These are phyloP conservation scores for Myxocyprinus asiaticus DNA, from an alignment of 2,113 vertebrate genomes.

Conservation along the genomic window DNA sequence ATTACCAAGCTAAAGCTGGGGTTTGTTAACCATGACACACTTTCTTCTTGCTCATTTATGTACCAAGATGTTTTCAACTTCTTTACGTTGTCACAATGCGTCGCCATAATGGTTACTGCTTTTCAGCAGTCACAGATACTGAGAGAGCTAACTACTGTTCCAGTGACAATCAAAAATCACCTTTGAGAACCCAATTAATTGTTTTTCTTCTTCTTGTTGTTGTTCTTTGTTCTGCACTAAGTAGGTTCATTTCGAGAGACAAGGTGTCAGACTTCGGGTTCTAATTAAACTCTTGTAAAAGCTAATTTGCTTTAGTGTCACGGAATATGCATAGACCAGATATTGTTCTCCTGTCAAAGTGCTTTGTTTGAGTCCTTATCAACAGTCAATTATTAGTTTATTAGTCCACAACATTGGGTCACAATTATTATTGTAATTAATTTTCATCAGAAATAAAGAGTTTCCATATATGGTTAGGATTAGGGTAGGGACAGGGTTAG, in stretches of 20 bases:
- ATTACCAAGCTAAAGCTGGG: conserved; percentile 2
- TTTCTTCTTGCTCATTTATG: conserved; percentile 14
- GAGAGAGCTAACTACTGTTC: not conserved
- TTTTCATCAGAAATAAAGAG: conserved; percentile 29
- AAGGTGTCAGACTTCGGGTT: conserved; percentile 25
- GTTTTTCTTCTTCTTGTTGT: not conserved
- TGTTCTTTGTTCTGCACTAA: not conserved
- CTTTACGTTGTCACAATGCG: not conserved
- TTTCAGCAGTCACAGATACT: not conserved
- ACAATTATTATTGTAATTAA: conserved; percentile 55
- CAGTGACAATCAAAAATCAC: not conserved
- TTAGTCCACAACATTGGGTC: conserved; percentile 41
- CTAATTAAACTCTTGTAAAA: conserved; percentile 42
- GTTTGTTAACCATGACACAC: conserved; percentile 4
- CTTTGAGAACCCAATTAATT: not conserved
- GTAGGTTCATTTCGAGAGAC: conserved; percentile 1
- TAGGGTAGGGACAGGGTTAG: too few species aligned
- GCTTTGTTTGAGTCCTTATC: not conserved
- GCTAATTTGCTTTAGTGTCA: conserved; percentile 48
- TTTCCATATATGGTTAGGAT: not conserved
- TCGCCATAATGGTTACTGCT: not conserved
- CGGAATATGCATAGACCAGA: conserved; percentile 43
- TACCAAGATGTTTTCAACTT: conserved; percentile 1
- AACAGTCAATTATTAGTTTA: conserved; percentile 49
- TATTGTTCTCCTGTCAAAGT: conserved; percentile 28